These are phyloP conservation scores for Oostethus manadensis DNA, from an alignment of 2,113 vertebrate genomes.

Conservation along the genomic window DNA sequence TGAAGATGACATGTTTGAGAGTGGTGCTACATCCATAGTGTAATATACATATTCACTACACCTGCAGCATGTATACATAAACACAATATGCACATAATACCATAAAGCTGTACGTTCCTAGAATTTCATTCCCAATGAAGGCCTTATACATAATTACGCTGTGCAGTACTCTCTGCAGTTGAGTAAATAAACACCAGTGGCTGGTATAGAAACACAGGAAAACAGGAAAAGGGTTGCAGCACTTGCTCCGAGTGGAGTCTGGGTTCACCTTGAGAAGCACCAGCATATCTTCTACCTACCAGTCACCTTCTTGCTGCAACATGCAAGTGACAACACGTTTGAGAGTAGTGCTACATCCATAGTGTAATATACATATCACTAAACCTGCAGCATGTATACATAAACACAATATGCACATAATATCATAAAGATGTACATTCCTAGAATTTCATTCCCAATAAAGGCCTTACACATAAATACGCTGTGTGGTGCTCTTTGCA, in stretches of 20 bases:
- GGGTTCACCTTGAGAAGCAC: background rate
- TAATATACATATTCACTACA: too few relatives aligned
- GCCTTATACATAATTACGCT: background rate
- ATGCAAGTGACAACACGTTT: background rate
- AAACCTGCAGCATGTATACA: too few relatives aligned
- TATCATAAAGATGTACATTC: background rate
- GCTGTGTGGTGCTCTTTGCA: too few relatives aligned
- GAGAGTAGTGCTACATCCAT: too few relatives aligned
- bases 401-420: too few relatives aligned
- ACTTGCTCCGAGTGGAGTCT: background rate
- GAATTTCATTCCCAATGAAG: background rate
- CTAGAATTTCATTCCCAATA: background rate
- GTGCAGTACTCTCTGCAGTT: too few relatives aligned
- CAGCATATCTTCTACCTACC: background rate
- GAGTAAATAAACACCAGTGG: too few relatives aligned
- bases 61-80: too few relatives aligned
- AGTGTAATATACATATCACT: too few relatives aligned
- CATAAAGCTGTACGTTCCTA: background rate
- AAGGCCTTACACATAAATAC: background rate
- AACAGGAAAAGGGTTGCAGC: slow-evolving; percentile 9
- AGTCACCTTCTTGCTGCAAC: background rate
- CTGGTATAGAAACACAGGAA: background rate
- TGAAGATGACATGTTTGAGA: too few relatives aligned
- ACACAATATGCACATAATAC: too few relatives aligned
- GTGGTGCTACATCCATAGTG: too few relatives aligned